A percentile compares a stretch with the other conserved stretches of the same genome.
These are phyloP conservation scores for Unio delphinus DNA, from an alignment of 2,888 invertebrate genomes.

Conservation along the genomic window DNA sequence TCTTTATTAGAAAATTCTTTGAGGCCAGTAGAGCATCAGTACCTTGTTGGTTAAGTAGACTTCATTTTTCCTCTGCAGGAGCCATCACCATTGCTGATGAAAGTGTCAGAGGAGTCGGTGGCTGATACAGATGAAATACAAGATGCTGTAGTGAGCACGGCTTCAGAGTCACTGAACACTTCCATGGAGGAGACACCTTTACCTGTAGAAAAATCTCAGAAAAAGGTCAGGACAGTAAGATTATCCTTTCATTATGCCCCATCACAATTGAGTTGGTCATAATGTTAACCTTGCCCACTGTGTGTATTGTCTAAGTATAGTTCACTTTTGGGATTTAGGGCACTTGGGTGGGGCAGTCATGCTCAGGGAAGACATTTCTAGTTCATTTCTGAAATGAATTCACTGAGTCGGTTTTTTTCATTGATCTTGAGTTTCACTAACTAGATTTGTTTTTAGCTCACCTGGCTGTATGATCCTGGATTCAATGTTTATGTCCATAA, in stretches of 20 bases:
- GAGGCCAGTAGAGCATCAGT: too few relatives aligned
- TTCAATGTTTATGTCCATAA: too few relatives aligned
- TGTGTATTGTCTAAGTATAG: background rate
- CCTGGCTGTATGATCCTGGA: too few relatives aligned
- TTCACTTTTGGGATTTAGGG: background rate
- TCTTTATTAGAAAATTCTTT: too few relatives aligned
- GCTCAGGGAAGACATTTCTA: background rate
- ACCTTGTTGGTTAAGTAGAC: background rate
- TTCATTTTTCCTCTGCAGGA: slow-evolving; percentile 64
- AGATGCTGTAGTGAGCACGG: slow-evolving; percentile 41
- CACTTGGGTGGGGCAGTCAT: background rate
- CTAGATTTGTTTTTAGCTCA: too few relatives aligned
- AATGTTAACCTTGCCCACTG: too few relatives aligned
- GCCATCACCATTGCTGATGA: slow-evolving; percentile 73
- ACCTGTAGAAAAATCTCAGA: slow-evolving; percentile 8
- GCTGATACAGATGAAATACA: slow-evolving; percentile 53
- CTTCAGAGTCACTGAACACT: slow-evolving; percentile 43
- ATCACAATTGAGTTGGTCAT: too few relatives aligned
- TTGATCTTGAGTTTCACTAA: too few relatives aligned
- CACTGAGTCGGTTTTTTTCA: too few relatives aligned
- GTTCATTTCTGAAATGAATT: too few relatives aligned
- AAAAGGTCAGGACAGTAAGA: slow-evolving; percentile 9
- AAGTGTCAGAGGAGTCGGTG: slow-evolving; percentile 58
- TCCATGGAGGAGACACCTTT: slow-evolving; percentile 44
- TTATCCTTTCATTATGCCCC: too few relatives aligned